Base-by-base conservation (phyloP, 2,113 vertebrate species). In the Ochotona princeps region DNA sequence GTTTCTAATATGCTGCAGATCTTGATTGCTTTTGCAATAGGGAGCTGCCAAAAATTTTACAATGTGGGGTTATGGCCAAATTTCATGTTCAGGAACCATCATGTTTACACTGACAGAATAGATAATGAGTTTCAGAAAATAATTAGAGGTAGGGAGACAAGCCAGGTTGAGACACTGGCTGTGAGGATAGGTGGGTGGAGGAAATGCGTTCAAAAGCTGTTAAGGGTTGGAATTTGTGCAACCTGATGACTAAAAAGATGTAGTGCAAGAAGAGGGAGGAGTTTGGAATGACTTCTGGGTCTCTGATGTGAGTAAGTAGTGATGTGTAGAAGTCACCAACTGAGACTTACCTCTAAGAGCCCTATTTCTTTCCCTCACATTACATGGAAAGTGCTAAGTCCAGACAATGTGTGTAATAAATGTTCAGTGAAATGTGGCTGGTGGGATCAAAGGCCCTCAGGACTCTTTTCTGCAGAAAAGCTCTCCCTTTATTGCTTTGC, bases 401-500 rank as follows among this genome's bases (percentile, higher is more conserved):
- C 69, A 81, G 61, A 81, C 38, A 91, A 91, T 73, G 65, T 63
- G 60, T 25, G 82, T 89, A 73, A 3, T 79, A 85, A 73, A 21
- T 25, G 47, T 47, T 54, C 26, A 76, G 30, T 69, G 17, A 79
- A 80, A 49, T 66, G 20, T 65, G 25, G 44, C 44, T 70, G 30
- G 44, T 54, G n/a, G 38, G 78, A 93, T 13, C 63, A 51, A 89
- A 63, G 8, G 18, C 4, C 44, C 44, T 9, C 28, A 47, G 54
- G 44, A 67, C 54, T 13, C 28, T 88, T 18, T 70, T 80, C 38
- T 83, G 38, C 72, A 91, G 60, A 82, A 1, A 85, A 44, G n/a
- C 9, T 82, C 92, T 91, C 10, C 49, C 28, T 93, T 94, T 60
- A 78, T 44, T 63, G 65, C 57, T 94, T 83, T 91, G 49, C 63